Evolutionary conservation across 1,140 invertebrate species (phyloP).

Genomic region (Pogonognathellus flavescens): DNA sequence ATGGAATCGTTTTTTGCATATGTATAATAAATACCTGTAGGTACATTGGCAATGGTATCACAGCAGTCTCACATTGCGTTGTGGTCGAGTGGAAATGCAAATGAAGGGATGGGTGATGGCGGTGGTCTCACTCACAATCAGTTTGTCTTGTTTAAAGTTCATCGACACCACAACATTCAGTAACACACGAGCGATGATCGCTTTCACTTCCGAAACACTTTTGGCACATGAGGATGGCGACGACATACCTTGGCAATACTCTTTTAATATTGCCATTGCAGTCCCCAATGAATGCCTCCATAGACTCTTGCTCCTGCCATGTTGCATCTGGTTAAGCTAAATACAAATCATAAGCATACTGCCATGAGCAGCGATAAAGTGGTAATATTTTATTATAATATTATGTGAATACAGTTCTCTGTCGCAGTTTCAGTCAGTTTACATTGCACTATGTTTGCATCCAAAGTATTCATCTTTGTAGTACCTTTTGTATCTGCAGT

Average conservation of each 20-base stretch:
- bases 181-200: conserved; percentile 51
- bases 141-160: conserved; percentile 53
- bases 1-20: background rate
- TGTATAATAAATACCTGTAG: too few relatives aligned
- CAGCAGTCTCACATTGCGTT: background rate
- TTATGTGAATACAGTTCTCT: too few relatives aligned
- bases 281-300: background rate
- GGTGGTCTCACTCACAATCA: background rate
- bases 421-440: too few relatives aligned
- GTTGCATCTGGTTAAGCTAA: too few relatives aligned
- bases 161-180: conserved; percentile 56
- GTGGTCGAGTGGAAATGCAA: conserved; percentile 43
- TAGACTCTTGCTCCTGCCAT: too few relatives aligned
- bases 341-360: too few relatives aligned
- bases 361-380: too few relatives aligned
- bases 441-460: too few relatives aligned
- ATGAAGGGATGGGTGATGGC: conserved; percentile 40
- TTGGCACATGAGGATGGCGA: conserved; percentile 33
- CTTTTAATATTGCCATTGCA: background rate
- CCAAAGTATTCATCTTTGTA: too few relatives aligned
- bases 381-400: too few relatives aligned
- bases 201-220: conserved; percentile 63
- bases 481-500: too few relatives aligned
- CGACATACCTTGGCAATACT: background rate
- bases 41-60: background rate